Base-by-base conservation (phyloP, 2,113 vertebrate species). In the Ploceus nigricollis region DNA sequence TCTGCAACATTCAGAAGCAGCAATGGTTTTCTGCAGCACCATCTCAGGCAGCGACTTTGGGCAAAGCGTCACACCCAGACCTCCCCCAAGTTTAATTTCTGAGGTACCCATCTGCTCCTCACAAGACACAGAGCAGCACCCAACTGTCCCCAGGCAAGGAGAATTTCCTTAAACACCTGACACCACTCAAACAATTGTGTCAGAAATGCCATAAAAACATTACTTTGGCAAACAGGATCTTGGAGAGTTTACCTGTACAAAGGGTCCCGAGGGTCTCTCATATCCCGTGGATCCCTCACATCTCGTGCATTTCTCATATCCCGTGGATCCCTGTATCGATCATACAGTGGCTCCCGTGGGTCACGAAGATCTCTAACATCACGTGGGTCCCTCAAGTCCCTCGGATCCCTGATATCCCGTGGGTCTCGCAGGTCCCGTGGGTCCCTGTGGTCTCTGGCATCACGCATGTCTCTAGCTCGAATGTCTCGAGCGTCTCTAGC, bases 401-500 rank as follows among this genome's bases (percentile, higher is more conserved):
- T 97, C 3, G 97, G 85, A 44, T 98, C 98, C 53, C 98, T 95
- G 64, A 98, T 85, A 91, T 98, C 98, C 58, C 98, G 93, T 24
- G 96, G 85, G 82, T 98, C 99, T 44, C 99, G 97, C 44, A 98
- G 97, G 69, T 98, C 98, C 56, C 98, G 97, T 35, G 57, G 88
- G 78, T 99, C 98, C 66, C 98, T 96, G 47, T 96, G 96, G 9
- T 97, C 98, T 95, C 98, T 96, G 73, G 92, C 35, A 6, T 99
- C 99, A 17, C 99, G 98, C 57, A 98, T 80, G 17, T 99, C 98
- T 96, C 99, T 95, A 2, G 97, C 98, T n/a, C 98, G 96, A 33
- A 97, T 95, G 18, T 98, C 98, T 75, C 98, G 98, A 56, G 96
- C 5, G 12, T 98, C 98, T 94, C 98, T 95, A 87, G 96, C 91